Base-by-base conservation (phyloP, 2,113 vertebrate species). In the Vulpes vulpes region DNA sequence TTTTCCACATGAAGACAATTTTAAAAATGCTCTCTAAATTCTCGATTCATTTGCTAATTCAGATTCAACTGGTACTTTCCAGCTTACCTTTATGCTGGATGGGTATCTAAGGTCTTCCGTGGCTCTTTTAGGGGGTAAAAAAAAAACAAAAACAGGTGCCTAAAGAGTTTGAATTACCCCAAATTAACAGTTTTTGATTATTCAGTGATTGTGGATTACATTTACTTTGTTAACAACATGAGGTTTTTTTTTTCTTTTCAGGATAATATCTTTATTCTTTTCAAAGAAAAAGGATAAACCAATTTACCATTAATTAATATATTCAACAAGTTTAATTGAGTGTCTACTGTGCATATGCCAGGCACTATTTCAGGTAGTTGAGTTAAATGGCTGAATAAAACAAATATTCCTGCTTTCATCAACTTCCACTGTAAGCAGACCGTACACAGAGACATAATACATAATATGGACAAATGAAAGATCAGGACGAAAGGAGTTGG, bases 221-320 rank as follows among this genome's bases (percentile, higher is more conserved):
- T 25, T 93, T 78, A 85, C 74, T 71, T 90, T 81, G 32, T 84
- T 91, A 62, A 43, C 38, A 87, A 51, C 73, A 23, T 65, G 3
- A 43, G 43, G 5, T 43, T 9, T 15, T 53, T 76, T 64, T 73
- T 19, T 53, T 78, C 62, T 73, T 57, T 60, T 20, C 20, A 57
- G 20, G 60, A 55, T 87, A 83, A 32, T 69, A 32, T 11, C 20
- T 93, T 86, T 87, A 32, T 90, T 81, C 90, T 49, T 57, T 49
- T 94, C 23, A 57, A 91, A 38, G 6, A 38, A 59, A 59, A 30
- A 67, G 60, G 55, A 57, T 27, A 79, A 55, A 38, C 12, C 22
- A 87, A 64, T 62, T 76, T 20, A 86, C 16, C 30, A 82, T 67
- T 92, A 91, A 67, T 74, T 80, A 51, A 91, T 84, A 53, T 89